Base-by-base conservation (phyloP, 2,888 invertebrate genomes). In the Cephus pulcher region DNA sequence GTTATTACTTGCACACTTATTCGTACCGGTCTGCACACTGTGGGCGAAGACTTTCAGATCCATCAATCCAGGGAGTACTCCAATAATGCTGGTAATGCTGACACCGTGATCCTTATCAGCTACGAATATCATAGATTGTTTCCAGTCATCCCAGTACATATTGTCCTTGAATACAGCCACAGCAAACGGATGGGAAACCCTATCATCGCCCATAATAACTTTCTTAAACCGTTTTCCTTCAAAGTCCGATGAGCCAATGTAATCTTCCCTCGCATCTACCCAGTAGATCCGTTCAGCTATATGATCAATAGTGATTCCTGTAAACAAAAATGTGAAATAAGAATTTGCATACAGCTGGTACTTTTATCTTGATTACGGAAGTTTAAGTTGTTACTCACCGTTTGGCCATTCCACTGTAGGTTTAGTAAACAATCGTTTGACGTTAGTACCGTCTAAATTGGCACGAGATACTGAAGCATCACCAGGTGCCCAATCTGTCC, bases 101-200 rank as follows among this genome's bases (percentile, higher is more conserved):
- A 93, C 92, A 0, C 96, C 96, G 75, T 94, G 94, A 88, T 96
- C 95, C 89, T 97, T 97, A 86, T 97, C 96, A 0, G 96, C 96
- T 9, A 95, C 93, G 87, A 96, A 96, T 78, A 97, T 95, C 35
- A 95, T 94, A 79, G 95, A 95, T 75, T 94, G 94, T 85, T 95
- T 95, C 97, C 97, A 97, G 89, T 98, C 98, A 87, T 97, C 96
- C 97, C 97, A 98, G 88, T 96, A 97, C 93, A 98, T 94, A 84
- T 94, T 94, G 86, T 96, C 95, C 91, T 98, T 98, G 87, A 96
- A 95, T 0, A 98, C 95, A 0, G 96, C 96, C 0, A 98, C 95
- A 0, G 97, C 96, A 88, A 97, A 98, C 9, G 97, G 97, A 93
- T 97, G 97, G 0, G 95, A 94, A 0, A 96, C 95, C 74, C 94